These are phyloP conservation scores for Laticauda laticaudata DNA, from an alignment of 2,113 vertebrate genomes.

Conservation along the genomic window DNA sequence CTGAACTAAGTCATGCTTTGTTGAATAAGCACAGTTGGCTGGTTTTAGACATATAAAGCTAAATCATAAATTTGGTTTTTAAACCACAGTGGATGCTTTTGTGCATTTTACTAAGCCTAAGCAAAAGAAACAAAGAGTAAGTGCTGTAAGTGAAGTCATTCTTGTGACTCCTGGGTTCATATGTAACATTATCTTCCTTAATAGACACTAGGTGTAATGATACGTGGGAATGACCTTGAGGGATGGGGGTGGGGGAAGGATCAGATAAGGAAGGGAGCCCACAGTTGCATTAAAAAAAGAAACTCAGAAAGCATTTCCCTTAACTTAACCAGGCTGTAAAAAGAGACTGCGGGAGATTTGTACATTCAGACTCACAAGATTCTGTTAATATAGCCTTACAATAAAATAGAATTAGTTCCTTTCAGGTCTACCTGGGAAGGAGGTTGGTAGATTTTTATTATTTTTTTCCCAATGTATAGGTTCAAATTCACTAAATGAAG, in stretches of 20 bases:
- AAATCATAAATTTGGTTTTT: not conserved
- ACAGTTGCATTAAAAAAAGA: too few relatives aligned
- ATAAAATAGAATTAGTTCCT: too few relatives aligned
- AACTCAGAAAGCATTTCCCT: too few relatives aligned
- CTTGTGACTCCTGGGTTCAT: not conserved
- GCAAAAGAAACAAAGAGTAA: not conserved
- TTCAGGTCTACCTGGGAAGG: not conserved
- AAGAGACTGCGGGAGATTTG: too few relatives aligned
- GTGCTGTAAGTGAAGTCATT: not conserved
- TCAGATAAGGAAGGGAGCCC: too few relatives aligned
- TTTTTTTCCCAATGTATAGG: not conserved
- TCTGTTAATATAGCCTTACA: too few relatives aligned
- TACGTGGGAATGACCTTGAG: too few relatives aligned
- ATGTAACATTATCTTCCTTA: too few relatives aligned
- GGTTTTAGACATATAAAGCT: not conserved
- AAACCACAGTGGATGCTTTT: not conserved
- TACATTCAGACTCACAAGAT: too few relatives aligned
- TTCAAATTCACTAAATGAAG: not conserved
- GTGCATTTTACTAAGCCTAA: not conserved
- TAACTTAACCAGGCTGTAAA: too few relatives aligned
- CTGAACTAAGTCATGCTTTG: not conserved
- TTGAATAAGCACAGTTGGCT: not conserved
- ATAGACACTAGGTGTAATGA: too few relatives aligned
- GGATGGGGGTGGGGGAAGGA: too few relatives aligned
- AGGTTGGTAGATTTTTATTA: not conserved